Conservation (phyloP, 2,888 invertebrate species). For the Rosalia funebris region DNA sequence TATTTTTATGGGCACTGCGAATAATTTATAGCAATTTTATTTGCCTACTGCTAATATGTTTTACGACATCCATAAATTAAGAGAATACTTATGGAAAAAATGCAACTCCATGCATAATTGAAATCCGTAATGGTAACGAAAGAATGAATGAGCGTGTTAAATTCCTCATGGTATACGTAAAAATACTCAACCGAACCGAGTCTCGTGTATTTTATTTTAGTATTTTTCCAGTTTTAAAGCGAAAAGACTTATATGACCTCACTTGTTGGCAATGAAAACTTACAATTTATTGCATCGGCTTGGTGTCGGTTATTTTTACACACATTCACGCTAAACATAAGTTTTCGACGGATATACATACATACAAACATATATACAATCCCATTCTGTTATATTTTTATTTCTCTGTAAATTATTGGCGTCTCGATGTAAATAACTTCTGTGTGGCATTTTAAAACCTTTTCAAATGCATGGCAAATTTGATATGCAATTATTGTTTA, state of each 20-base stretch:
- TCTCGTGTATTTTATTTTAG: slow-evolving; percentile 20
- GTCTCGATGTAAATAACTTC: neutral
- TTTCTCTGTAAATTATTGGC: slow-evolving; percentile 1
- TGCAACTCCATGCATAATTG: slow-evolving; percentile 8
- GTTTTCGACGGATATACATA: slow-evolving; percentile 8
- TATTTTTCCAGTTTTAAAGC: slow-evolving; percentile 24
- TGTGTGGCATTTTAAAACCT: no score
- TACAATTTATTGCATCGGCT: slow-evolving; percentile 25
- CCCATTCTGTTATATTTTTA: slow-evolving; percentile 5
- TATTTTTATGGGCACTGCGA: slow-evolving; percentile 17
- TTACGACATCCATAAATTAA: slow-evolving; percentile 21
- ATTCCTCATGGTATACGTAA: slow-evolving; percentile 18
- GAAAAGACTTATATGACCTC: slow-evolving; percentile 28
- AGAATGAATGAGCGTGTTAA: slow-evolving; percentile 5
- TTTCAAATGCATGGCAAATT: no score
- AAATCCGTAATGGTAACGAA: slow-evolving; percentile 8
- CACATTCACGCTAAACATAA: slow-evolving; percentile 18
- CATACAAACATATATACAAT: no score
- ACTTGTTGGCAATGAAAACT: slow-evolving; percentile 28
- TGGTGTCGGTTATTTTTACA: slow-evolving; percentile 26
- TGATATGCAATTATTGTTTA: no score
- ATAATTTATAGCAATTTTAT: slow-evolving; percentile 25
- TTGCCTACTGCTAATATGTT: slow-evolving; percentile 14
- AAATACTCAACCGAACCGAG: slow-evolving; percentile 22
- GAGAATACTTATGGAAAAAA: slow-evolving; percentile 14